Evolutionary conservation across 2,797 vertebrate species (phyloP).

Genomic region (Myiotriccus ornatus): DNA sequence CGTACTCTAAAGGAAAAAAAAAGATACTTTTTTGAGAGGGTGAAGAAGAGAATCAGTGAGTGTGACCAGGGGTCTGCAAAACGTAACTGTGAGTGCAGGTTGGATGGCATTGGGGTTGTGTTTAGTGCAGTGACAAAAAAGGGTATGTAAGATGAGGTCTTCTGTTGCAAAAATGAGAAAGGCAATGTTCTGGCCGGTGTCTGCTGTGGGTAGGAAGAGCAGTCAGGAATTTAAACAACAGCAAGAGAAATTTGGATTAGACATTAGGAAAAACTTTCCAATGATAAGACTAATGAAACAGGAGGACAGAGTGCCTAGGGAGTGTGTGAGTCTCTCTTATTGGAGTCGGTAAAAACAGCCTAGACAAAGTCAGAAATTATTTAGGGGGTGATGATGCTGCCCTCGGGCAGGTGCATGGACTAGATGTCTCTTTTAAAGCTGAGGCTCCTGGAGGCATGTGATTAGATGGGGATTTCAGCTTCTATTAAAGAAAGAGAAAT

Average conservation of each 20-base stretch:
- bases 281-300: slow-evolving; percentile 63
- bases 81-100: background rate
- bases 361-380: slow-evolving; percentile 69
- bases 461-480: slow-evolving; percentile 63
- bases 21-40: background rate
- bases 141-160: background rate
- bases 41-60: background rate
- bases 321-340: slow-evolving; percentile 58
- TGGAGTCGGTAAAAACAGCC: slow-evolving; percentile 70
- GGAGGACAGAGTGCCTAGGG: slow-evolving; percentile 52
- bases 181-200: background rate
- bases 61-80: background rate
- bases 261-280: slow-evolving; percentile 52
- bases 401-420: slow-evolving; percentile 56
- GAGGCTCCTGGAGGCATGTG: slow-evolving; percentile 55
- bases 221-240: slow-evolving; percentile 16
- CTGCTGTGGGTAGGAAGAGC: background rate
- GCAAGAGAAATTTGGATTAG: slow-evolving; percentile 39
- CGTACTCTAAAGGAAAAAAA: background rate
- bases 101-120: background rate
- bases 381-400: slow-evolving; percentile 64
- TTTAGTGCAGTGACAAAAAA: background rate
- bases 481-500: slow-evolving; percentile 64
- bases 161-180: background rate
- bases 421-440: slow-evolving; percentile 63